Base-by-base conservation (phyloP, 2,113 vertebrate genomes). In the Numenius arquata region DNA sequence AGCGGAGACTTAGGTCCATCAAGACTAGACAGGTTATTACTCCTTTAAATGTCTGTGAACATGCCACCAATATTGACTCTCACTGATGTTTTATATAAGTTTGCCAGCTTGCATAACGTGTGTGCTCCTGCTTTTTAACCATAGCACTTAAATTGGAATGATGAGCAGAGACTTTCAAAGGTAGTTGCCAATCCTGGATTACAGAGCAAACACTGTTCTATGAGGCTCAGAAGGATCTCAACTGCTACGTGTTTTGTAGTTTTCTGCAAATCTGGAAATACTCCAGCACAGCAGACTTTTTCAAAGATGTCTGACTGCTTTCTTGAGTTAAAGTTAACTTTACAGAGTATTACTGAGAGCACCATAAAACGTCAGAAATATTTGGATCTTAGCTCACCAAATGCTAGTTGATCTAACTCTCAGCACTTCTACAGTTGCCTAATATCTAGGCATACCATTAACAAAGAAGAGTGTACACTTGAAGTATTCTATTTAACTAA, bases 401-500 rank as follows among this genome's bases (percentile, higher is more conserved):
- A 67, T 40, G 52, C 48, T 50, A 50, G 30, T n/a, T 61, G 32
- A 63, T 56, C 40, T 85, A 70, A 88, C 63, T 80, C 59, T 89
- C 62, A 88, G 56, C 65, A 75, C 27, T 88, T 90, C 86, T 73
- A 55, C 40, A 67, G 26, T 61, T 83, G 38, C 68, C 50, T 79
- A 92, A 85, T 48, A 93, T 93, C 34, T 10, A 85, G 32, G 21
- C 25, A 80, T 7, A 85, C 41, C 63, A 65, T 34, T 91, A 96
- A 87, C 50, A 93, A 88, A 78, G 41, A 58, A 38, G 73, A 47
- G 11, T 40, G 40, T 65, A 55, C 30, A 34, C 32, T 72, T 41
- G 12, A 77, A 85, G 36, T 95, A 67, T 48, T 89, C 74, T 93
- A 71, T 56, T 93, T 96, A 90, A 93, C 29, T 72, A 94, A 94